Conservation (phyloP, 2,113 vertebrate species). For the Phodopus roborovskii region DNA sequence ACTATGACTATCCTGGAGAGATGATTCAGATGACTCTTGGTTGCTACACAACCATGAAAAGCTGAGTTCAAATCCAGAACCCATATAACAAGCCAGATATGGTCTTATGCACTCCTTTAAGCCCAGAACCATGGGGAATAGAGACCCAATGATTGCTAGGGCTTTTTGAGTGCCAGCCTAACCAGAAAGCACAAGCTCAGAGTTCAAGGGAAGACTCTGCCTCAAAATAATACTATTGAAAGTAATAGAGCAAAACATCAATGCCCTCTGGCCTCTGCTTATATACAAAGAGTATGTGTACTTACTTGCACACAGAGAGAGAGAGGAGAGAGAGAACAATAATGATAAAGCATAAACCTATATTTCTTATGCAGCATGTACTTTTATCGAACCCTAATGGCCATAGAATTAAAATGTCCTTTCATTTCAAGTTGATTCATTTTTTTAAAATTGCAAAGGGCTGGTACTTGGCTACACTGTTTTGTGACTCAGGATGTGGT, state of each 20-base stretch:
- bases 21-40: background rate
- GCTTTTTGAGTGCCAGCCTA: background rate
- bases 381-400: constrained; percentile 50
- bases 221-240: background rate
- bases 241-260: background rate
- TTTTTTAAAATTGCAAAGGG: constrained; percentile 37
- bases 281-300: background rate
- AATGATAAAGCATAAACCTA: constrained; percentile 14
- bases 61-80: background rate
- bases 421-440: constrained; percentile 60
- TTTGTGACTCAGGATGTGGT: constrained; percentile 43
- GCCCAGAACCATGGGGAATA: background rate
- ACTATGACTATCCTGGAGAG: background rate
- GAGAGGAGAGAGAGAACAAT: too few species aligned
- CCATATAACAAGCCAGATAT: background rate
- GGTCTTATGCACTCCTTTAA: background rate
- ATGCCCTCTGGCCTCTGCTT: background rate
- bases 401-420: constrained; percentile 64
- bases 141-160: background rate
- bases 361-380: constrained; percentile 1
- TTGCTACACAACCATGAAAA: background rate
- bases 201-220: background rate
- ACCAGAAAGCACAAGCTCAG: background rate
- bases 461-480: background rate
- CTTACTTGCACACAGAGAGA: background rate